A percentile compares a stretch with the other conserved stretches of the same genome.
phyloP scores from a whole-genome alignment of 2,888 invertebrate species.

The Parnassius orleans region DNA sequence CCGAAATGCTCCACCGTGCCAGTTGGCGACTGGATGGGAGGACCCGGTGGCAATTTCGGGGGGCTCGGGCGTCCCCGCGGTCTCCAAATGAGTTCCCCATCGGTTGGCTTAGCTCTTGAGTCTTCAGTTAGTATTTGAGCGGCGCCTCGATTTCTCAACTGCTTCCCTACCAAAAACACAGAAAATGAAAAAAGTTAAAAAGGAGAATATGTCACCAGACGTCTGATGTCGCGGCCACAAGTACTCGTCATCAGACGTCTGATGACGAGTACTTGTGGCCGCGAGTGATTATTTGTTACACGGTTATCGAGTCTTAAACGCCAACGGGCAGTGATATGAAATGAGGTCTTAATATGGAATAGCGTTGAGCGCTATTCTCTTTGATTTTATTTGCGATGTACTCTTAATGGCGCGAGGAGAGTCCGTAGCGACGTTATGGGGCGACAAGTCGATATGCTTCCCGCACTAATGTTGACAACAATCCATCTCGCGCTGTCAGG shows the following conservation, averaged over 20 bases:
- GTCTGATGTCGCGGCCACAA: too few species aligned
- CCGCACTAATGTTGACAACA: slow-evolving; percentile 78
- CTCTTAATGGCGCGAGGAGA: slow-evolving; percentile 30
- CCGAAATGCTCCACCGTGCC: too few species aligned
- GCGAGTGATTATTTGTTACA: slow-evolving; percentile 50
- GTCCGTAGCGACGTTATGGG: slow-evolving; percentile 46
- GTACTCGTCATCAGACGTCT: slow-evolving; percentile 59
- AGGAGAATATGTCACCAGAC: too few species aligned
- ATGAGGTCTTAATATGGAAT: slow-evolving; percentile 48
- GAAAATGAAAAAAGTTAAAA: too few species aligned
- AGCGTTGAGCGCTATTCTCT: slow-evolving; percentile 41
- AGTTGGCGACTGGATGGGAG: too few species aligned
- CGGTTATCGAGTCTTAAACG: slow-evolving; percentile 50
- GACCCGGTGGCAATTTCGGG: too few species aligned
- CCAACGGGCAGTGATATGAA: slow-evolving; percentile 39
- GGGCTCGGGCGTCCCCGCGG: too few species aligned
- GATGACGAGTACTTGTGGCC: slow-evolving; percentile 61
- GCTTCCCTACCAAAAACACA: too few species aligned
- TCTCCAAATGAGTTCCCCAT: too few species aligned
- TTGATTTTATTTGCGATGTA: slow-evolving; percentile 27
- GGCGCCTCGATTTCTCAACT: too few species aligned
- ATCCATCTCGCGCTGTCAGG: slow-evolving; percentile 75
- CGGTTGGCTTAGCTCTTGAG: too few species aligned
- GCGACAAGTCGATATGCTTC: slow-evolving; percentile 72
- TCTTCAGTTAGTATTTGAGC: too few species aligned